Percentiles rank a stretch among this genome's conserved stretches.
phyloP scores from a whole-genome alignment of 2,113 vertebrate species.

The Hystrix cristata region DNA sequence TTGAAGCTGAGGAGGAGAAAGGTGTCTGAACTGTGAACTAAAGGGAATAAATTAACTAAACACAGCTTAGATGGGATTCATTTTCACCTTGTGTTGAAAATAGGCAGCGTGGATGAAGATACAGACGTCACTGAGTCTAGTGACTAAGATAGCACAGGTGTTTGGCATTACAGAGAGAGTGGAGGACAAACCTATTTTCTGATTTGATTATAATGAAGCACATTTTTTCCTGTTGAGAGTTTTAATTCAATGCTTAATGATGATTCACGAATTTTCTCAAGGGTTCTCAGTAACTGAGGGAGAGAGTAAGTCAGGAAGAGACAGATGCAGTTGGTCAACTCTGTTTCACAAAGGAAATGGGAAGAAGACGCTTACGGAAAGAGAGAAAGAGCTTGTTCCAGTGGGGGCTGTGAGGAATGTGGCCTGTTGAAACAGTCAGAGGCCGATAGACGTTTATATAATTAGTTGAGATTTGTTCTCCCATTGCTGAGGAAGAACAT shows the following conservation, averaged over 20 bases:
- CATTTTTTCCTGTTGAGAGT: not conserved
- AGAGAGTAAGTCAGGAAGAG: not conserved
- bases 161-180: slow-evolving; percentile 9
- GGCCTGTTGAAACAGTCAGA: not conserved
- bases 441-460: not conserved
- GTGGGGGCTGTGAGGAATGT: not conserved
- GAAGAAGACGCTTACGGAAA: not conserved
- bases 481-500: not conserved
- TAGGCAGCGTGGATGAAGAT: slow-evolving; percentile 40
- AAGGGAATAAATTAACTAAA: not conserved
- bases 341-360: not conserved
- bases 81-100: slow-evolving; percentile 61
- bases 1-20: not conserved
- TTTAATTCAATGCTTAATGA: slow-evolving; percentile 55
- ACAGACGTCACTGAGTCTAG: not conserved
- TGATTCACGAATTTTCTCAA: slow-evolving; percentile 27
- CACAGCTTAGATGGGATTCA: not conserved
- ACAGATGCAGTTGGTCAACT: not conserved
- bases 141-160: slow-evolving; percentile 55
- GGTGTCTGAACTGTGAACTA: not conserved
- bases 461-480: slow-evolving; percentile 47
- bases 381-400: not conserved
- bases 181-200: slow-evolving; percentile 54
- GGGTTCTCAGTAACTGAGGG: not conserved
- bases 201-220: slow-evolving; percentile 60